These are phyloP conservation scores for Gisinianus flammeolus DNA, from an alignment of 2,888 invertebrate species.

Conservation along the genomic window DNA sequence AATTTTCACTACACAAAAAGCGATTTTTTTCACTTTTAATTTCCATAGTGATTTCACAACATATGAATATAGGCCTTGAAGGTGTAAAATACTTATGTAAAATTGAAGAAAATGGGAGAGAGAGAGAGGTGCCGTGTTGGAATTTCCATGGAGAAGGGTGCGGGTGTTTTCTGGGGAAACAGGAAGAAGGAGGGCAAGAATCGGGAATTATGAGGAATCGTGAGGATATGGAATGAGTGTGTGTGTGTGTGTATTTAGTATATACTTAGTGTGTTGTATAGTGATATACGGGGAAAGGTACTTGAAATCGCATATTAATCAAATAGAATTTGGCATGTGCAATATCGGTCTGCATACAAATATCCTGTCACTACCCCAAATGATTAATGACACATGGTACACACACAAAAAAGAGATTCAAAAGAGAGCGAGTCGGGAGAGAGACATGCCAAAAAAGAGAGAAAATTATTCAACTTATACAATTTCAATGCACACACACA, in stretches of 20 bases:
- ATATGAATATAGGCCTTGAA: too few relatives aligned
- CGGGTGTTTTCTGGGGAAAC: not conserved
- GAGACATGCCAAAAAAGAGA: not conserved
- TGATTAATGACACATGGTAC: slow-evolving; percentile 59
- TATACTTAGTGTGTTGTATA: not conserved
- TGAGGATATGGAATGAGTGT: slow-evolving; percentile 1
- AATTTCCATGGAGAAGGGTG: too few relatives aligned
- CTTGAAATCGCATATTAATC: slow-evolving; percentile 60
- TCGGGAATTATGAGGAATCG: not conserved
- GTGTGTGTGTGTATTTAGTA: not conserved
- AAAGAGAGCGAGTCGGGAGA: not conserved
- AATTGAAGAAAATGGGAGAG: not conserved
- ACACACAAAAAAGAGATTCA: not conserved
- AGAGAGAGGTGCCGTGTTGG: not conserved
- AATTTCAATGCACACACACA: too few relatives aligned
- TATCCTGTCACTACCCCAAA: slow-evolving; percentile 59
- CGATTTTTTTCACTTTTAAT: too few relatives aligned
- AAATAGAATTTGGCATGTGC: slow-evolving; percentile 60
- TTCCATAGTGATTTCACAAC: too few relatives aligned
- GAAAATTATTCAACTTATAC: not conserved
- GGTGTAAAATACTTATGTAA: too few relatives aligned
- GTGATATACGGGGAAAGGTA: slow-evolving; percentile 3
- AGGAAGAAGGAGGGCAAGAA: not conserved
- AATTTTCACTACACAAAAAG: too few relatives aligned
- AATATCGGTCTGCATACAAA: slow-evolving; percentile 60